A percentile compares a stretch with the other conserved stretches of the same genome.
phyloP scores from a whole-genome alignment of 2,888 invertebrate species.

The Colostygia pectinataria region DNA sequence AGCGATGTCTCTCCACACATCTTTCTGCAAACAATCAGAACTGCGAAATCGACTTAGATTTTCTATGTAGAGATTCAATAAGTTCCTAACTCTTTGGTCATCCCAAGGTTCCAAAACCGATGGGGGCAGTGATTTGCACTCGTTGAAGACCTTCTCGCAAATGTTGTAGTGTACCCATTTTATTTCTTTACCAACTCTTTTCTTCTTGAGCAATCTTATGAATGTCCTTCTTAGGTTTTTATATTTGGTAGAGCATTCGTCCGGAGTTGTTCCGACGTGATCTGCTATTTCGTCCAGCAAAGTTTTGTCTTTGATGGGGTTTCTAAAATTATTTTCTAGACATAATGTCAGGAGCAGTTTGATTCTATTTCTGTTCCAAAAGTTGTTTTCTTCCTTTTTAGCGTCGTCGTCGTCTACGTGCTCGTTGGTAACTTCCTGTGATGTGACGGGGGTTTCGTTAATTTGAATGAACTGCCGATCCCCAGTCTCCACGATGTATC shows the following conservation, averaged over 20 bases:
- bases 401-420: conserved; percentile 33
- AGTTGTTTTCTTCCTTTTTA: conserved; percentile 52
- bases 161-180: conserved; percentile 71
- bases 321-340: conserved; percentile 55
- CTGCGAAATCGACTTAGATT: conserved; percentile 62
- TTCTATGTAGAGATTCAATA: conserved; percentile 67
- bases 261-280: conserved; percentile 55
- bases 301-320: conserved; percentile 51
- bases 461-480: conserved; percentile 65
- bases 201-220: conserved; percentile 69
- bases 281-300: conserved; percentile 61
- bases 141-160: conserved; percentile 72
- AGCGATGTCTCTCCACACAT: conserved; percentile 74
- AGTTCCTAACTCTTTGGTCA: conserved; percentile 58
- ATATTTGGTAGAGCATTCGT: conserved; percentile 69
- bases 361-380: conserved; percentile 70
- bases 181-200: conserved; percentile 63
- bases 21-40: conserved; percentile 61
- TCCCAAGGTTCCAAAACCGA: conserved; percentile 68
- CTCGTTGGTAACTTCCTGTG: conserved; percentile 37
- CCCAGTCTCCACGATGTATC: conserved; percentile 58
- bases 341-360: conserved; percentile 63
- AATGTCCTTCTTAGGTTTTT: conserved; percentile 67
- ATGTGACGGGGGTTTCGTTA: conserved; percentile 43
- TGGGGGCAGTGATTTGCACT: conserved; percentile 58